A percentile compares a stretch with the other conserved stretches of the same genome.
These are phyloP conservation scores for Exocentrus adspersus DNA, from an alignment of 2,888 invertebrate genomes.

Conservation along the genomic window DNA sequence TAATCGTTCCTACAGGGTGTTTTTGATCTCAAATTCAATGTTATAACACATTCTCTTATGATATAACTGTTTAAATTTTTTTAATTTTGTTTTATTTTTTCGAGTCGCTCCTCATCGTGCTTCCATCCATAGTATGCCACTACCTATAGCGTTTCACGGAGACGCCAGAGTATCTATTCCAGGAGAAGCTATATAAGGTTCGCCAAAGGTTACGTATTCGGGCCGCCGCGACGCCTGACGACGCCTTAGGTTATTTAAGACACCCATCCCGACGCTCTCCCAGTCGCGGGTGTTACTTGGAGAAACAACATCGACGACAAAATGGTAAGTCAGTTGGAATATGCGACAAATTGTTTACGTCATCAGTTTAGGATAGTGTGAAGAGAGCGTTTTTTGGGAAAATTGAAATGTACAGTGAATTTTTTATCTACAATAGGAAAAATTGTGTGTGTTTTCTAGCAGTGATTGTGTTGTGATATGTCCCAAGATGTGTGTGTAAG, in stretches of 20 bases:
- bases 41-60: no score
- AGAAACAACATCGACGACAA: conserved; percentile 56
- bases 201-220: conserved; percentile 47
- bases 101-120: no score
- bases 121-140: conserved; percentile 34
- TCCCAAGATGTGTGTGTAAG: no score
- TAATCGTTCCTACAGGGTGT: no score
- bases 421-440: neutral
- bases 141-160: conserved; percentile 45
- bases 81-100: no score
- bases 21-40: no score
- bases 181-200: conserved; percentile 57
- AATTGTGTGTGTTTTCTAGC: neutral
- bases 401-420: no score
- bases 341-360: neutral
- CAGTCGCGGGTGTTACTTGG: conserved; percentile 61
- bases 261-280: conserved; percentile 37
- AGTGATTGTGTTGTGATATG: neutral
- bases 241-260: conserved; percentile 58
- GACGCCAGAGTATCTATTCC: conserved; percentile 54
- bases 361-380: neutral
- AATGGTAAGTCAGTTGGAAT: conserved; percentile 57
- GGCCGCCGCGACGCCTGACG: conserved; percentile 40
- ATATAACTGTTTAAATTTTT: no score
- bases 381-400: neutral